Conservation (phyloP, 2,797 vertebrate species). For the Enteromius mattozi region DNA sequence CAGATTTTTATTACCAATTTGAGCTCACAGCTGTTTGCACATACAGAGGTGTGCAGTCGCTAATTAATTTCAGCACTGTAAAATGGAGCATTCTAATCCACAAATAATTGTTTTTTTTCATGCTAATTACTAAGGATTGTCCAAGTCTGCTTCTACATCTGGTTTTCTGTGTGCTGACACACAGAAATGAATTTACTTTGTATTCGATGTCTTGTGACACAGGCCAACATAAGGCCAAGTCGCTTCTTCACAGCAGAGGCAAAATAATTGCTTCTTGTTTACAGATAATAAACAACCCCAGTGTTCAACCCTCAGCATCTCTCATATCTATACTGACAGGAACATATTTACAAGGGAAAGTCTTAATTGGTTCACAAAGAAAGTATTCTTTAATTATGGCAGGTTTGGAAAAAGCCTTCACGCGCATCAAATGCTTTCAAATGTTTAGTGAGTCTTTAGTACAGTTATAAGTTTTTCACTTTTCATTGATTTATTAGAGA, state of each 20-base stretch:
- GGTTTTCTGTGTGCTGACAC: slow-evolving; percentile 58
- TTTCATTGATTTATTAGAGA: slow-evolving; percentile 41
- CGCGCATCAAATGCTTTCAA: slow-evolving; percentile 1
- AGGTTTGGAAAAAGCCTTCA: neutral
- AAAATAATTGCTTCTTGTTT: slow-evolving; percentile 66
- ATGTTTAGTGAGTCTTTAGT: slow-evolving; percentile 18
- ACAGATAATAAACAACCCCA: slow-evolving; percentile 62
- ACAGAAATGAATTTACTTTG: slow-evolving; percentile 71
- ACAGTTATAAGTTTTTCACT: neutral
- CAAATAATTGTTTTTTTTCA: slow-evolving; percentile 66
- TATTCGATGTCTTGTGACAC: slow-evolving; percentile 64
- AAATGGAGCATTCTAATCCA: slow-evolving; percentile 27
- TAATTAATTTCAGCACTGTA: slow-evolving; percentile 38
- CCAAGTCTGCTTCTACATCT: slow-evolving; percentile 54
- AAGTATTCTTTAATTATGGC: slow-evolving; percentile 26
- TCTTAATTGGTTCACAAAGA: slow-evolving; percentile 61
- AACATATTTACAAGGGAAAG: slow-evolving; percentile 49
- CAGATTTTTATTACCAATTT: slow-evolving; percentile 2
- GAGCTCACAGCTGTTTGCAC: slow-evolving; percentile 22
- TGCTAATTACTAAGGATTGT: slow-evolving; percentile 61
- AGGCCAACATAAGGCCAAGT: slow-evolving; percentile 54
- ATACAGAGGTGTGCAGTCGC: slow-evolving; percentile 9
- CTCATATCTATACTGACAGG: slow-evolving; percentile 17
- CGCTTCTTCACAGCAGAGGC: slow-evolving; percentile 52
- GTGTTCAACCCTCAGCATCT: slow-evolving; percentile 34